phyloP scores from a whole-genome alignment of 2,888 invertebrate genomes.

The Brachyopa scutellaris region DNA sequence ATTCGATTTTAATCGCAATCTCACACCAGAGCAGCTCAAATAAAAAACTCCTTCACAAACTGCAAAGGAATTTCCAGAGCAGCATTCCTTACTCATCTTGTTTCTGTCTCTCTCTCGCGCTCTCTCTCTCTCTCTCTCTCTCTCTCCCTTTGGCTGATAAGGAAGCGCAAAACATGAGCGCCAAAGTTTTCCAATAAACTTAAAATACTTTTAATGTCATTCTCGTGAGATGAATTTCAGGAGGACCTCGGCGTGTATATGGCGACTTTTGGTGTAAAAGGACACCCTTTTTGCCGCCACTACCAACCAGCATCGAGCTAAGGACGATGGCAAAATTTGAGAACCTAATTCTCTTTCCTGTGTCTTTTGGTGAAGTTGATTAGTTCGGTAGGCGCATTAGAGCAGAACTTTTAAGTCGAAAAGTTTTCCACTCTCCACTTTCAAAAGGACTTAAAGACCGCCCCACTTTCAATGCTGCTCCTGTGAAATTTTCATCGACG shows the following conservation, averaged over 20 bases:
- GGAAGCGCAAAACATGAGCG: constrained; percentile 55
- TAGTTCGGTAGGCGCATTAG: constrained; percentile 72
- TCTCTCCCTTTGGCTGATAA: neutral
- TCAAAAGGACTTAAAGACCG: neutral
- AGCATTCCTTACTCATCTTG: constrained; percentile 29
- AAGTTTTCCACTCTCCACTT: constrained; percentile 63
- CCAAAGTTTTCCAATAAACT: constrained; percentile 71
- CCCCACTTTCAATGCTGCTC: neutral
- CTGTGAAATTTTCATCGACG: constrained; percentile 37
- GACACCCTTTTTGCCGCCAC: neutral
- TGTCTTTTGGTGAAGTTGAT: constrained; percentile 60
- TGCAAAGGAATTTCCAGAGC: neutral
- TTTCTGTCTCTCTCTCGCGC: too few species aligned
- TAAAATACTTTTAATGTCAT: constrained; percentile 71
- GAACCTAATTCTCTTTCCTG: constrained; percentile 59
- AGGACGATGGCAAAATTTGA: constrained; percentile 52
- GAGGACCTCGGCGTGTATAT: neutral
- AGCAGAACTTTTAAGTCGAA: constrained; percentile 72
- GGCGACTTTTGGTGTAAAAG: constrained; percentile 53
- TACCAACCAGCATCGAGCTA: neutral
- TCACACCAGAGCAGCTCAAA: neutral
- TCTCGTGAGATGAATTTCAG: constrained; percentile 65
- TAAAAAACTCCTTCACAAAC: constrained; percentile 5
- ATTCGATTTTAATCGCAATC: constrained; percentile 58
- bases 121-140: too few species aligned